phyloP scores from a whole-genome alignment of 2,113 vertebrate genomes.

The Hiodon tergisus region DNA sequence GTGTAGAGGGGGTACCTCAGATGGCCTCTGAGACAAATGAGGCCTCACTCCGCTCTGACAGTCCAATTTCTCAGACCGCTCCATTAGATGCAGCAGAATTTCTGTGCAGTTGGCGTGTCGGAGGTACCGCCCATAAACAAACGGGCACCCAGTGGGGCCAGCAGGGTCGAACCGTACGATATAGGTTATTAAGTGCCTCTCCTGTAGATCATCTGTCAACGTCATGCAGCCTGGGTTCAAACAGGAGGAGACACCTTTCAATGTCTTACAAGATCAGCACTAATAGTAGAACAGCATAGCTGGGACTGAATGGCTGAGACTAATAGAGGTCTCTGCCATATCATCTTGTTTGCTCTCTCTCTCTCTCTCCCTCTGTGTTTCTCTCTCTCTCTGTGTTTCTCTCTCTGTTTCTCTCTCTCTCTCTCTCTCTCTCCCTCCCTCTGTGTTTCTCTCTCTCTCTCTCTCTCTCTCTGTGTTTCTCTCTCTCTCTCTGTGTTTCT shows the following conservation, averaged over 20 bases:
- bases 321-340: slow-evolving; percentile 38
- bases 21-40: slow-evolving; percentile 85
- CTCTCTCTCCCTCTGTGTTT: not conserved
- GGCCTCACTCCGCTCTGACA: slow-evolving; percentile 74
- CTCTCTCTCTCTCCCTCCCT: too few relatives aligned
- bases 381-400: not conserved
- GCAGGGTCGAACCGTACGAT: slow-evolving; percentile 51
- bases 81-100: slow-evolving; percentile 68
- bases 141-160: slow-evolving; percentile 50
- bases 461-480: not conserved
- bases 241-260: slow-evolving; percentile 48
- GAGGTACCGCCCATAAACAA: slow-evolving; percentile 77
- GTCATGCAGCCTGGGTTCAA: slow-evolving; percentile 47
- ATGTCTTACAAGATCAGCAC: slow-evolving; percentile 54
- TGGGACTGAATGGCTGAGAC: slow-evolving; percentile 30
- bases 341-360: slow-evolving; percentile 18
- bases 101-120: slow-evolving; percentile 65
- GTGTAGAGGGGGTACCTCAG: slow-evolving; percentile 49
- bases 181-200: slow-evolving; percentile 64
- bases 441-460: too few relatives aligned
- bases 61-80: slow-evolving; percentile 82
- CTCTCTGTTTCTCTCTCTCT: too few relatives aligned
- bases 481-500: not conserved
- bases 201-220: slow-evolving; percentile 58
- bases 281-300: slow-evolving; percentile 35